Percentiles rank a stretch among this genome's conserved stretches.
These are phyloP conservation scores for Manis pentadactyla DNA, from an alignment of 2,797 vertebrate species.

Conservation along the genomic window DNA sequence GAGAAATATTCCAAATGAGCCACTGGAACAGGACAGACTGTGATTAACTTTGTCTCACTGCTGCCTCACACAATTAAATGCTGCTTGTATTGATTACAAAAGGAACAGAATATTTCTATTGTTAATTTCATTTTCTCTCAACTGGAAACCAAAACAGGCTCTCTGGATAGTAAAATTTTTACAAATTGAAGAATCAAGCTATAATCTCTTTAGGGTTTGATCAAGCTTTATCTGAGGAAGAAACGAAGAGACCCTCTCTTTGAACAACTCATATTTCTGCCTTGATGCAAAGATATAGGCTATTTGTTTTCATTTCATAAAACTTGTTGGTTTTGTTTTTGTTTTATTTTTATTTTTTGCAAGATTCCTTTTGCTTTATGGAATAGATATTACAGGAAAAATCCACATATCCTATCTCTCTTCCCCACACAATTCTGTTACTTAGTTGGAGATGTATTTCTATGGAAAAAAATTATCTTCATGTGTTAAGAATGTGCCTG, in stretches of 20 bases:
- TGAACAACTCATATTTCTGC: neutral
- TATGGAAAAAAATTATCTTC: neutral
- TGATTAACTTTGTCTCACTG: neutral
- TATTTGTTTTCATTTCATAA: neutral
- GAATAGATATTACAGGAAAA: neutral
- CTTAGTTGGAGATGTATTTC: neutral
- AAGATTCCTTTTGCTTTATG: neutral
- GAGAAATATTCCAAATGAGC: neutral
- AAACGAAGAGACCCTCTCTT: neutral
- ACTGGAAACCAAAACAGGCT: neutral
- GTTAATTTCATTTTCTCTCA: conserved; percentile 18
- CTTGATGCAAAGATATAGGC: neutral
- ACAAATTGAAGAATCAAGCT: neutral
- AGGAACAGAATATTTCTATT: neutral
- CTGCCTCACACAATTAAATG: neutral
- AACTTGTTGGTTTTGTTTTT: neutral
- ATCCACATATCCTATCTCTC: neutral
- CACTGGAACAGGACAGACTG: neutral
- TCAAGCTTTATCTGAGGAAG: neutral
- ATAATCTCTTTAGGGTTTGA: neutral
- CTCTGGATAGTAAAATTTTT: neutral
- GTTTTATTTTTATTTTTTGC: neutral
- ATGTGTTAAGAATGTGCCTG: neutral
- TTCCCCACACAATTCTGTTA: neutral
- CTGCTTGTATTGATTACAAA: neutral